These are phyloP conservation scores for Equus quagga DNA, from an alignment of 2,113 vertebrate species.

Conservation along the genomic window DNA sequence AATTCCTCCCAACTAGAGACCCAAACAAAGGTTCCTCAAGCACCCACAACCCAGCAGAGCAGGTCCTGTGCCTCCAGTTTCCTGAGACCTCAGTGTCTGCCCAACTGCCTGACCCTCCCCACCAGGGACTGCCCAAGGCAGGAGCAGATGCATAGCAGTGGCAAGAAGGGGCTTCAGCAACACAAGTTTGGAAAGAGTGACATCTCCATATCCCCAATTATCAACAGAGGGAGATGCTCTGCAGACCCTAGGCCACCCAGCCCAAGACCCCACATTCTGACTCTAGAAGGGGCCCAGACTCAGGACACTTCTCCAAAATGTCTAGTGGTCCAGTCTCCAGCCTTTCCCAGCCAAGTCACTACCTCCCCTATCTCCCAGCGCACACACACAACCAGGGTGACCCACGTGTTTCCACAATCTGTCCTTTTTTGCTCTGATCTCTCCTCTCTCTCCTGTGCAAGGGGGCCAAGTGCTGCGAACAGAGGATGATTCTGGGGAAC, in stretches of 20 bases:
- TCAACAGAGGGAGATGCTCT: not conserved
- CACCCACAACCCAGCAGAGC: not conserved
- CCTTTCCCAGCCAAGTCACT: not conserved
- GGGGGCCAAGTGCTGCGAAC: not conserved
- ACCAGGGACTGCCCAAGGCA: not conserved
- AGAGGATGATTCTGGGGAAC: not conserved
- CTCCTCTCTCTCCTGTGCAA: not conserved
- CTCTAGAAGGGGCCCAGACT: not conserved
- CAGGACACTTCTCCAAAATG: not conserved
- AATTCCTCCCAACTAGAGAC: not conserved
- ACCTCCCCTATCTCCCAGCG: not conserved
- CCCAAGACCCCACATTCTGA: not conserved
- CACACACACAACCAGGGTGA: not conserved
- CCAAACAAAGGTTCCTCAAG: not conserved
- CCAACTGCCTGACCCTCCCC: not conserved
- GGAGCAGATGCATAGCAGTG: fast-evolving
- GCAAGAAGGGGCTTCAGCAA: not conserved
- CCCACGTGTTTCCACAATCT: not conserved
- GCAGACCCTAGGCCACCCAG: not conserved
- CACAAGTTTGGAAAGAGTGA: not conserved
- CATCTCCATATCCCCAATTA: not conserved
- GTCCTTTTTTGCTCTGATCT: not conserved
- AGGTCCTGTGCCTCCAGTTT: not conserved
- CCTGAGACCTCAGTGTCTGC: not conserved
- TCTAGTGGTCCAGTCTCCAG: not conserved